phyloP scores from a whole-genome alignment of 2,888 invertebrate species.

The Andrena chrysosceles region DNA sequence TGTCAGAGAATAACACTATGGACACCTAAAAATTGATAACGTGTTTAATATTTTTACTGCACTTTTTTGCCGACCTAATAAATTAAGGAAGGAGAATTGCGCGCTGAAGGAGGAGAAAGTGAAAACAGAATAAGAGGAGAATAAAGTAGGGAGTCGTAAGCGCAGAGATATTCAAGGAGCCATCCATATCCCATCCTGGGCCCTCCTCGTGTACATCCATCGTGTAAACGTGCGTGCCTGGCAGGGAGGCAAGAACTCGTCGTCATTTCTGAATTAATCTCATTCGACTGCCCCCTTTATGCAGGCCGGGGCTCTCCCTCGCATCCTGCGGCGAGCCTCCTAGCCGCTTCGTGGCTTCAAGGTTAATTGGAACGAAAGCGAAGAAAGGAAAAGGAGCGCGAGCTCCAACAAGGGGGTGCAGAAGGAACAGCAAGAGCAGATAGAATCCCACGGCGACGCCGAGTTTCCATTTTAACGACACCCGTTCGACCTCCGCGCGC shows the following conservation, averaged over 20 bases:
- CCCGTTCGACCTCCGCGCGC: slow-evolving; percentile 4
- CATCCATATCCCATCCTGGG: not conserved
- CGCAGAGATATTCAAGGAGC: slow-evolving; percentile 10
- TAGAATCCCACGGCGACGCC: slow-evolving; percentile 56
- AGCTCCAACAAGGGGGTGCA: not conserved
- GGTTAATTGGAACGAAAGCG: slow-evolving; percentile 81
- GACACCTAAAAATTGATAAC: too few relatives aligned
- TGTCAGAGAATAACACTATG: too few relatives aligned
- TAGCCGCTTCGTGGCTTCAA: slow-evolving; percentile 75
- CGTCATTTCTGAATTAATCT: slow-evolving; percentile 81
- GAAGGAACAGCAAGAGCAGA: slow-evolving; percentile 19
- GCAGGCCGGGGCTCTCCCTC: slow-evolving; percentile 61
- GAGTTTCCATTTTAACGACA: slow-evolving; percentile 54
- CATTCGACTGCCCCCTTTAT: slow-evolving; percentile 81
- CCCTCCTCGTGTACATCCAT: slow-evolving; percentile 24
- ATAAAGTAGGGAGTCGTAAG: not conserved
- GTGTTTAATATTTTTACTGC: too few relatives aligned
- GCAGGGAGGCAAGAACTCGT: slow-evolving; percentile 69
- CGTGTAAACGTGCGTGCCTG: slow-evolving; percentile 60
- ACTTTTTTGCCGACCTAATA: too few relatives aligned
- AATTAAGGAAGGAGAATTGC: not conserved
- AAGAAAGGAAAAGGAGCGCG: slow-evolving; percentile 65
- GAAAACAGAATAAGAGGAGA: not conserved
- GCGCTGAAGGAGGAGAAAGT: not conserved
- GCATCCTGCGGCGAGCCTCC: slow-evolving; percentile 69